Conservation (phyloP, 1,140 invertebrate genomes). For the Riptortus pedestris region DNA sequence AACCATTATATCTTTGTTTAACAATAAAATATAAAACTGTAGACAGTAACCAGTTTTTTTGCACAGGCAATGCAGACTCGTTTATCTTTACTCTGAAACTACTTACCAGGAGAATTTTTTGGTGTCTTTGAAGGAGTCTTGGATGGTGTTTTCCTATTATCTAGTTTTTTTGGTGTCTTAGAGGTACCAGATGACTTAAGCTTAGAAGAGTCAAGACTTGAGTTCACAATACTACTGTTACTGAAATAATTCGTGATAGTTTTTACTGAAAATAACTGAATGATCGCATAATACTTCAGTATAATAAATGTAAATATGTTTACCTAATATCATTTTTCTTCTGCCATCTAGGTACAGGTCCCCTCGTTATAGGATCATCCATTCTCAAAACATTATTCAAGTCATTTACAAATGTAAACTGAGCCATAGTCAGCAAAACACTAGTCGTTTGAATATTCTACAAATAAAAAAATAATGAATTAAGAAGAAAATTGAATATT, state of each 20-base stretch:
- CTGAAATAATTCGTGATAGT: constrained; percentile 2
- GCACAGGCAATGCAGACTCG: too few relatives aligned
- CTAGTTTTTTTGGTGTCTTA: constrained; percentile 38
- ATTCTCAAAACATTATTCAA: constrained; percentile 60
- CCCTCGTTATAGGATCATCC: constrained; percentile 63
- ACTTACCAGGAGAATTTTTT: constrained; percentile 50
- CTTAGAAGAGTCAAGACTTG: constrained; percentile 36
- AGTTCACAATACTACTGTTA: constrained; percentile 35
- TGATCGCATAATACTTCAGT: constrained; percentile 1
- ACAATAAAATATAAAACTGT: too few relatives aligned
- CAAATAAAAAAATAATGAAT: neutral
- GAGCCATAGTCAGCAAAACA: constrained; percentile 50
- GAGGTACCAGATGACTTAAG: constrained; percentile 35
- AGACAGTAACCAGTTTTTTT: too few relatives aligned
- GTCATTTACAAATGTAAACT: constrained; percentile 67
- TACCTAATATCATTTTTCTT: constrained; percentile 48
- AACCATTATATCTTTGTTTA: too few relatives aligned
- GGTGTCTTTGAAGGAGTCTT: constrained; percentile 55
- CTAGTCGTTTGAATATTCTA: neutral
- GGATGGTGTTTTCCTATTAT: constrained; percentile 32
- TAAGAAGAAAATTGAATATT: too few relatives aligned
- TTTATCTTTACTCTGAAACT: too few relatives aligned
- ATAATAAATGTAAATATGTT: constrained; percentile 37
- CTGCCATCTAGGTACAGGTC: constrained; percentile 67
- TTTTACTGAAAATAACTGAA: neutral